Conservation (phyloP, 2,113 vertebrate species). For the Formicarius rufipectus region DNA sequence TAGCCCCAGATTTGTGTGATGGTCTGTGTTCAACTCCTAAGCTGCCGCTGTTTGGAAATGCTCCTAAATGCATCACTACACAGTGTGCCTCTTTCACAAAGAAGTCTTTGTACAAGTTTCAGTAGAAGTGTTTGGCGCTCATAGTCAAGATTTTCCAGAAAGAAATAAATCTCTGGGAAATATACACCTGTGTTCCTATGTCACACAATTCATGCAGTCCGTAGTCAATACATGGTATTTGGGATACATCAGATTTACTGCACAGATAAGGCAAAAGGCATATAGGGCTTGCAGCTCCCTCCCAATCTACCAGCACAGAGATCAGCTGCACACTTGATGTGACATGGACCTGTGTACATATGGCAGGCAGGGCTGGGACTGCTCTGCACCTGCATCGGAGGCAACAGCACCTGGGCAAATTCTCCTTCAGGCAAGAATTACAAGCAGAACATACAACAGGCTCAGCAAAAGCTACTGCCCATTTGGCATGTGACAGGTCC, state of each 20-base stretch:
- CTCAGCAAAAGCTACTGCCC: background rate
- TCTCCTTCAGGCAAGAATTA: background rate
- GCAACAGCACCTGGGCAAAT: background rate
- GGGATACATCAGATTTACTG: background rate
- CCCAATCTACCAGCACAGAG: background rate
- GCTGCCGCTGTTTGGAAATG: background rate
- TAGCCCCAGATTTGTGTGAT: background rate
- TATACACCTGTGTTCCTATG: fast-evolving
- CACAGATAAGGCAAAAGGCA: background rate
- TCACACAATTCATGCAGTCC: background rate
- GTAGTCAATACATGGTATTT: fast-evolving
- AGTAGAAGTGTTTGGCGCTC: background rate
- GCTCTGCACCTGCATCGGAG: background rate
- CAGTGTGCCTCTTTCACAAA: background rate
- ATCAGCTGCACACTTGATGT: background rate
- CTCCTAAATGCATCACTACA: background rate
- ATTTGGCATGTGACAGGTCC: background rate
- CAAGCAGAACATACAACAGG: background rate
- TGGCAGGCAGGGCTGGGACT: background rate
- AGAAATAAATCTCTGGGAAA: background rate
- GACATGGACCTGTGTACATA: background rate
- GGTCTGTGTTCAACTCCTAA: background rate
- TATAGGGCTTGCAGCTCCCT: background rate
- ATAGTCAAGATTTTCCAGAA: background rate
- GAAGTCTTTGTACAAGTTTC: no score